Conservation (phyloP, 2,797 vertebrate genomes). For the Pogonophryne albipinna region DNA sequence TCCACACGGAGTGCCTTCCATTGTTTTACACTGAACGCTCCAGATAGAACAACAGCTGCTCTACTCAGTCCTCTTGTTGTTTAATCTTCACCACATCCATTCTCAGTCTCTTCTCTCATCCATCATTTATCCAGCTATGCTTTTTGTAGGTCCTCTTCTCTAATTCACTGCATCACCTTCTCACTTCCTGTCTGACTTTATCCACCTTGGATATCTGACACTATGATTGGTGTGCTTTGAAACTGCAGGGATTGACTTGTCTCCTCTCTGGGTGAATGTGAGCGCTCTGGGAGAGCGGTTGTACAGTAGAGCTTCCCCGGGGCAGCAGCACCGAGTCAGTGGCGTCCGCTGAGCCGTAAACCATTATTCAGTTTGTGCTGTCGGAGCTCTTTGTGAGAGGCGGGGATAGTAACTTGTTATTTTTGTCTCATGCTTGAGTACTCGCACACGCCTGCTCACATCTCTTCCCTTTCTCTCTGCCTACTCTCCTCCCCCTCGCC, state of each 20-base stretch:
- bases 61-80: constrained; percentile 18
- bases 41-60: constrained; percentile 50
- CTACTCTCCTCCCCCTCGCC: constrained; percentile 33
- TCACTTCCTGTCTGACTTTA: neutral
- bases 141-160: neutral
- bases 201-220: neutral
- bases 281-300: constrained; percentile 34
- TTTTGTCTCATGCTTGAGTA: constrained; percentile 58
- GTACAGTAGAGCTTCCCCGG: constrained; percentile 50
- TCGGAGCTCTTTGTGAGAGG: constrained; percentile 48
- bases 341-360: constrained; percentile 49
- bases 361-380: constrained; percentile 49
- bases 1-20: constrained; percentile 43
- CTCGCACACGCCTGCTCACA: constrained; percentile 30
- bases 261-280: constrained; percentile 29
- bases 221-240: neutral
- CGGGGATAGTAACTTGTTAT: constrained; percentile 52
- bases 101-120: neutral
- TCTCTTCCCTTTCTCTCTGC: constrained; percentile 28
- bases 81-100: constrained; percentile 9
- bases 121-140: constrained; percentile 3
- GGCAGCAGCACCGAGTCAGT: constrained; percentile 44
- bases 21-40: constrained; percentile 62
- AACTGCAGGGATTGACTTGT: neutral
- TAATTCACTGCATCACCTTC: neutral